Base-by-base conservation (phyloP, 2,113 vertebrate species). In the Rhinoptilus africanus region DNA sequence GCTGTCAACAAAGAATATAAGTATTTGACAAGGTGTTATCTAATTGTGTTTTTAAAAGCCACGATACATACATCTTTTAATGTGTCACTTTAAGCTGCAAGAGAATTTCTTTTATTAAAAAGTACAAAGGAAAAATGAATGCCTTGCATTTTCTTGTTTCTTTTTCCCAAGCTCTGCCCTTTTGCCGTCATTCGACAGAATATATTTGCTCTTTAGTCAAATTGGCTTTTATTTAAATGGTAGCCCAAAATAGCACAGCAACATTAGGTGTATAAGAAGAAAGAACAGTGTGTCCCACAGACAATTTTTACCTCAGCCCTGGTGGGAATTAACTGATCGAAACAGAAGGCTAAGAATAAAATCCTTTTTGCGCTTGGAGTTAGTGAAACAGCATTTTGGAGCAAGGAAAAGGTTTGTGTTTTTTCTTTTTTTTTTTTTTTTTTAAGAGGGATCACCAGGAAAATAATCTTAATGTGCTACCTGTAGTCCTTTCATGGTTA, bases 11-110 rank as follows among this genome's bases (percentile, higher is more conserved):
- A 97, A 98, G 97, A 97, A 98, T 98, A 96, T 97, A 98, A 97
- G 97, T 94, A 97, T 97, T 98, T 99, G 99, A 99, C 98, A 99
- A 98, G 98, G 98, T 99, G 98, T 99, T 99, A 99, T 99, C 98
- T 98, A 98, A 98, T 98, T 99, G 98, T 99, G 98, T 98, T 98
- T 99, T 98, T 98, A 98, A 98, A 99, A 98, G 98, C 97, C 98
- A 97, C 96, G 97, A 98, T 98, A 98, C 98, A 95, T 98, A 98
- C 98, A 98, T 98, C 98, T 98, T 98, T 98, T 98, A 98, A 98
- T 98, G 98, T 98, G 98, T 98, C 98, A 98, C 96, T 98, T 96
- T 94, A 97, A 97, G 97, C 97, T 97, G 96, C 94, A 92, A 72
- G 96, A 98, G 96, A 96, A 97, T 98, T 98, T 98, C 98, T 98